Evolutionary conservation across 2,113 vertebrate species (phyloP).

Genomic region (Oncorhynchus masou): DNA sequence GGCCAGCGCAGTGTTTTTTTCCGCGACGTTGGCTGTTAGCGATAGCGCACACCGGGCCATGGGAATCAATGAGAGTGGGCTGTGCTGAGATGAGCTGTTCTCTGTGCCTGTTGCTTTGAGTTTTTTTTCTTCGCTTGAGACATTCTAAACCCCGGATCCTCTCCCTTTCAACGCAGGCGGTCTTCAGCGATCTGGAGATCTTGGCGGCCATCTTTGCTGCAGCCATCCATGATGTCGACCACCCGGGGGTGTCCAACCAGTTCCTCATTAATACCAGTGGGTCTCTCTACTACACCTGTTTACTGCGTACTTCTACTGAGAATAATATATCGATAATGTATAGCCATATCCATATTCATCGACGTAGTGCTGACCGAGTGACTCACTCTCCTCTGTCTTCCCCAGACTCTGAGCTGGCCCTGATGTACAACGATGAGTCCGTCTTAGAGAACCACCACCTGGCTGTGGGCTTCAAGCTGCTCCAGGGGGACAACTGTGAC

Average conservation of each 20-base stretch:
- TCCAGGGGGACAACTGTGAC: slow-evolving; percentile 96
- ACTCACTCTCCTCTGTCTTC: not conserved
- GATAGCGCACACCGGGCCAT: not conserved
- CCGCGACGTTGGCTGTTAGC: not conserved
- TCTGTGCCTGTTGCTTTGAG: not conserved
- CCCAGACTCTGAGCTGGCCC: slow-evolving; percentile 91
- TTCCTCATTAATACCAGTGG: slow-evolving; percentile 99
- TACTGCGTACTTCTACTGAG: not conserved
- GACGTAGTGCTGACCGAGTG: too few relatives aligned
- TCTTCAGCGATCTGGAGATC: slow-evolving; percentile 97
- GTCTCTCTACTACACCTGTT: slow-evolving; percentile 51
- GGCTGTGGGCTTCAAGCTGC: slow-evolving; percentile 94
- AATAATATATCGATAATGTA: too few relatives aligned
- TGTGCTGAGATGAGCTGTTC: not conserved
- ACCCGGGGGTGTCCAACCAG: slow-evolving; percentile 97
- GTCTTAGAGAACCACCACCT: slow-evolving; percentile 98
- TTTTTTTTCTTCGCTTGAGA: not conserved
- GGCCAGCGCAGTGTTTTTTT: not conserved
- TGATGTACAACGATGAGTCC: slow-evolving; percentile 98
- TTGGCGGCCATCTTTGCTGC: slow-evolving; percentile 96
- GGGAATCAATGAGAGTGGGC: slow-evolving; percentile 8
- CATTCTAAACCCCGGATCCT: not conserved
- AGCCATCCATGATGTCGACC: slow-evolving; percentile 97
- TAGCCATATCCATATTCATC: too few relatives aligned
- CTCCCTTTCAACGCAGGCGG: slow-evolving; percentile 75